Evolutionary conservation across 2,888 invertebrate genomes (phyloP).

Genomic region (Gisinianus flammeolus): DNA sequence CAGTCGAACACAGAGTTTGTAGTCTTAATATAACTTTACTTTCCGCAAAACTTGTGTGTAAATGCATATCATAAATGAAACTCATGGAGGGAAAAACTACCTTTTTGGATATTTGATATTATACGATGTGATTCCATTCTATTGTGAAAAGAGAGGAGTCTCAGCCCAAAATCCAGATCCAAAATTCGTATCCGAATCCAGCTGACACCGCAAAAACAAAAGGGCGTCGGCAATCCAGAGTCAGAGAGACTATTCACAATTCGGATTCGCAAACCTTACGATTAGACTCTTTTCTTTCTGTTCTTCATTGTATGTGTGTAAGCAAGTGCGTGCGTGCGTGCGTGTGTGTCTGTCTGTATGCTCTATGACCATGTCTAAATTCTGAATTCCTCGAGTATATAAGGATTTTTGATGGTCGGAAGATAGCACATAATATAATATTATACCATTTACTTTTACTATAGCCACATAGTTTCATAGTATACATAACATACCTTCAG

Average conservation of each 20-base stretch:
- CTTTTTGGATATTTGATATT: no score
- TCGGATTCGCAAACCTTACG: background rate
- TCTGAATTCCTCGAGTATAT: no score
- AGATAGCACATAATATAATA: conserved; percentile 6
- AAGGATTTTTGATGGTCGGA: background rate
- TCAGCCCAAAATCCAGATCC: background rate
- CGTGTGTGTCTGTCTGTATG: background rate
- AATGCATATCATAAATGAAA: no score
- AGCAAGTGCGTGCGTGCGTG: background rate
- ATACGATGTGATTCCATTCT: no score
- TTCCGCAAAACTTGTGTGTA: no score
- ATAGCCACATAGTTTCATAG: no score
- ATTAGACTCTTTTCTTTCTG: background rate
- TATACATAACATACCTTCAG: background rate
- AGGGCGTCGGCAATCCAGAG: background rate
- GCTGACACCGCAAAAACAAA: conserved; percentile 11
- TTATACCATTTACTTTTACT: background rate
- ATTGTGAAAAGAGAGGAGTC: no score
- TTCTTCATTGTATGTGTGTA: background rate
- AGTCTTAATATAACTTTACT: no score
- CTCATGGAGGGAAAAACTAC: no score
- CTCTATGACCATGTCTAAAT: no score
- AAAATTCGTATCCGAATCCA: background rate
- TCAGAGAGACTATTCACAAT: background rate
- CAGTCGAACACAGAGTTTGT: no score